Percentiles rank a stretch among this genome's conserved stretches.
Evolutionary conservation across 2,888 invertebrate genomes (phyloP).

Genomic region (Thereva nobilitata): DNA sequence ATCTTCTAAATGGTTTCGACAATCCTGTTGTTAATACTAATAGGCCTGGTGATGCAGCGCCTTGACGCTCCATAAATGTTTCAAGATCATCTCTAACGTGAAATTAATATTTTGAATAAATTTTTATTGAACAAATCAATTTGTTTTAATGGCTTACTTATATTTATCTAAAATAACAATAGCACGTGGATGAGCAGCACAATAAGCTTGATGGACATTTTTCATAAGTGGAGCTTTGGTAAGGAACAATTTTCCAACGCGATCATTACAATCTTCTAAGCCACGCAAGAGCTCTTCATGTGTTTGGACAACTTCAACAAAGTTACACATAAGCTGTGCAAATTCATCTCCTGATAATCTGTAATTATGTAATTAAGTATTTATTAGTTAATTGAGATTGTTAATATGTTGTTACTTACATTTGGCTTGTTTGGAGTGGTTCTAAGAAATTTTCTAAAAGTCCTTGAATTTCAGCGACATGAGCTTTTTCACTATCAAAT

Average conservation of each 20-base stretch:
- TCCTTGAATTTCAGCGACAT: constrained; percentile 86
- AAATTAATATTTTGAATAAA: background rate
- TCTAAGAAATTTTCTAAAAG: constrained; percentile 82
- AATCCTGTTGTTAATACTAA: constrained; percentile 89
- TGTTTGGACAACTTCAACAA: constrained; percentile 81
- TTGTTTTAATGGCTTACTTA: constrained; percentile 67
- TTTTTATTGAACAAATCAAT: background rate
- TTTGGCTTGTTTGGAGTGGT: constrained; percentile 82
- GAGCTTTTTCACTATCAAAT: constrained; percentile 88
- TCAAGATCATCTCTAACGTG: constrained; percentile 74
- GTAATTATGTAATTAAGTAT: constrained; percentile 1
- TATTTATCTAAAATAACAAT: constrained; percentile 91
- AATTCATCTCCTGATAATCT: constrained; percentile 86
- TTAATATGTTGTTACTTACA: constrained; percentile 65
- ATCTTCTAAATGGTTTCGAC: constrained; percentile 91
- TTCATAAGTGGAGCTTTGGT: constrained; percentile 82
- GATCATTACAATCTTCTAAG: constrained; percentile 82
- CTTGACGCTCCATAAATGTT: constrained; percentile 85
- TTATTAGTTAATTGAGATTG: constrained; percentile 10
- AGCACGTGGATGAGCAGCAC: constrained; percentile 91
- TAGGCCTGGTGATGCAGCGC: constrained; percentile 83
- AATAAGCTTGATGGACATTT: constrained; percentile 84
- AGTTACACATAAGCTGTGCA: constrained; percentile 83
- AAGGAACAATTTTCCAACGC: constrained; percentile 87
- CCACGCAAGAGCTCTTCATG: constrained; percentile 80